Base-by-base conservation (phyloP, 2,888 invertebrate species). In the Athrips mouffetella region DNA sequence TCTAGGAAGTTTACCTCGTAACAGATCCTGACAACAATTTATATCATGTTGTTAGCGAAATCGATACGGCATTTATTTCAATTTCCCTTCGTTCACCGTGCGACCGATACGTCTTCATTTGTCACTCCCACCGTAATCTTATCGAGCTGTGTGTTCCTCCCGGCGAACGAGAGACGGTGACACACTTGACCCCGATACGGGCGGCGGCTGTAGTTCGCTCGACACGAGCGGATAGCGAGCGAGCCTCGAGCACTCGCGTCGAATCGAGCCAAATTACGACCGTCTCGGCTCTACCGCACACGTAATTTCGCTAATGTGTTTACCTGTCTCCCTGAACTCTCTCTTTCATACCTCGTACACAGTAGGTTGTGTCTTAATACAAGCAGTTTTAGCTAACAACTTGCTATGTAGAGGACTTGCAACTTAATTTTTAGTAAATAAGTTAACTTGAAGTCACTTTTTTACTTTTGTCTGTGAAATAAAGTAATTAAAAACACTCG, bases 241-340 rank as follows among this genome's bases (percentile, higher is more conserved):
- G 15, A 6, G 8, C 16, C 2, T 8, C 15, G 16, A 33, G 33
- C 16, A 16, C 8, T 5, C 11, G 15, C 3, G 20, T 4, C 30
- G 30, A 18, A 10, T 35, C 35, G 35, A 21, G 37, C 11, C 21
- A n/a, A 37, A 37, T 37, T 18, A 37, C 37, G 37, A 20, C 11
- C 20, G 21, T 61, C 62, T 57, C 31, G 10, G 18, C 20, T 20
- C 11, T 11, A 37, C 18, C 20, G 48, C 56, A 45, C 58, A 60
- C 62, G 70, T 74, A 80, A 82, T 82, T 74, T 68, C 62, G 52
- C 74, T 84, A 81, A 84, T 84, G 83, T 81, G 77, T 80, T 82
- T 80, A 78, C 78, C 73, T 70, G 62, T 61, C 66, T 74, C 63
- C 63, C 61, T 58, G 61, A 61, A 65, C 67, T 65, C 67, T 62